Conservation (phyloP, 2,888 invertebrate genomes). For the Cheilosia urbana region DNA sequence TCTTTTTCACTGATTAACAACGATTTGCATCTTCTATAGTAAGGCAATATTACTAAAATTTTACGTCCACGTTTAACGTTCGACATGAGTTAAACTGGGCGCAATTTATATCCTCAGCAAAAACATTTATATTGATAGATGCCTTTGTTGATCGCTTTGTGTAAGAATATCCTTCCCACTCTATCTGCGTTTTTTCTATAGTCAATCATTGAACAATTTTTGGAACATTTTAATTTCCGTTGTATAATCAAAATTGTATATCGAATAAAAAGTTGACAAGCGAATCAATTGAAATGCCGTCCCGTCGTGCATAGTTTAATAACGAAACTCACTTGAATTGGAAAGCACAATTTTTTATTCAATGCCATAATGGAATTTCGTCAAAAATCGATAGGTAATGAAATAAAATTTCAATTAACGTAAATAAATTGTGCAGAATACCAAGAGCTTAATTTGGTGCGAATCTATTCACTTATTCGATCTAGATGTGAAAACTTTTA, state of each 20-base stretch:
- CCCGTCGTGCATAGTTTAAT: neutral
- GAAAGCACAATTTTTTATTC: conserved; percentile 24
- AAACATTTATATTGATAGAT: too few species aligned
- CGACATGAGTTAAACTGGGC: too few species aligned
- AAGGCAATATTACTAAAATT: too few species aligned
- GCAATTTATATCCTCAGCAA: too few species aligned
- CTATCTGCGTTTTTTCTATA: neutral
- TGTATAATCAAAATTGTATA: neutral
- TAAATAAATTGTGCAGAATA: conserved; percentile 29
- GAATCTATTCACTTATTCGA: neutral
- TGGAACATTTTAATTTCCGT: conserved; percentile 34
- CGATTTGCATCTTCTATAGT: conserved; percentile 35
- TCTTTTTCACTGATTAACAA: conserved; percentile 48
- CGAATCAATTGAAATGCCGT: conserved; percentile 11
- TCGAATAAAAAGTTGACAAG: conserved; percentile 18
- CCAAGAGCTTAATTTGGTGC: neutral
- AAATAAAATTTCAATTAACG: conserved; percentile 24
- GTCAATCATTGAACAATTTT: conserved; percentile 2
- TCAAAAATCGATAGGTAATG: conserved; percentile 33
- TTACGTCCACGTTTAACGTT: too few species aligned
- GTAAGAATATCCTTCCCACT: neutral
- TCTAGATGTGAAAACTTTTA: too few species aligned
- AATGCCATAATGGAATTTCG: conserved; percentile 32
- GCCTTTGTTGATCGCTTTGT: too few species aligned
- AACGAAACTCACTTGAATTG: conserved; percentile 24